Evolutionary conservation across 2,113 vertebrate species (phyloP), one percentile per base, ranked within the genome.

Genomic region (Silurus meridionalis): DNA sequence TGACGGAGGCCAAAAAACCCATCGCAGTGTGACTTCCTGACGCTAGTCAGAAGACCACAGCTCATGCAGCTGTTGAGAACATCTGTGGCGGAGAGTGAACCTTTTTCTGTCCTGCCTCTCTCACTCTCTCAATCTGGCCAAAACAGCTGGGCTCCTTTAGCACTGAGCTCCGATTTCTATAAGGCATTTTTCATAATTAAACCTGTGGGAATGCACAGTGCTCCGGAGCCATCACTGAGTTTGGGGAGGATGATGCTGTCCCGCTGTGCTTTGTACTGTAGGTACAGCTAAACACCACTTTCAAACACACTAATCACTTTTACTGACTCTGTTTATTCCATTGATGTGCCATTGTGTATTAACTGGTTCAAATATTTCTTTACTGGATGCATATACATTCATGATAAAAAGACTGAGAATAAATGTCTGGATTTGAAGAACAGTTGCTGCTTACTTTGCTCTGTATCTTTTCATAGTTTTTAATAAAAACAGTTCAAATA

Each of bases 151-250:
- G 50, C 84, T 89, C 46, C 84, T 88, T 84, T 87, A 89, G 78
- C 83, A 79, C 67, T 9, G 52, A 61, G 75, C 86, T 91, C 83
- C 53, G 64, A 81, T 89, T 91, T 85, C 85, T 84, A 88, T 86
- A 86, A 91, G 82, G 86, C 86, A 28, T 88, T 88, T 89, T 87
- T 87, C 72, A 86, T 88, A 90, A 91, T 91, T 87, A 91, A 90
- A 91, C 90, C 88, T 89, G 83, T 91, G 89, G 87, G 89, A 91
- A 87, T 71, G 85, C 53, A 28, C 75, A 74, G 72, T 67, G 84
- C 79, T 86, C 83, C 57, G 19, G 82, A 82, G 86, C 83, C 79
- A 86, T 88, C 88, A 53, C 82, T 67, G 86, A 63, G 72, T 84
- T 85, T 84, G 67, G 88, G 86, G 86, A 87, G 28, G 82, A 84